Evolutionary conservation across 2,797 vertebrate genomes (phyloP).

Genomic region (Natrix natrix): DNA sequence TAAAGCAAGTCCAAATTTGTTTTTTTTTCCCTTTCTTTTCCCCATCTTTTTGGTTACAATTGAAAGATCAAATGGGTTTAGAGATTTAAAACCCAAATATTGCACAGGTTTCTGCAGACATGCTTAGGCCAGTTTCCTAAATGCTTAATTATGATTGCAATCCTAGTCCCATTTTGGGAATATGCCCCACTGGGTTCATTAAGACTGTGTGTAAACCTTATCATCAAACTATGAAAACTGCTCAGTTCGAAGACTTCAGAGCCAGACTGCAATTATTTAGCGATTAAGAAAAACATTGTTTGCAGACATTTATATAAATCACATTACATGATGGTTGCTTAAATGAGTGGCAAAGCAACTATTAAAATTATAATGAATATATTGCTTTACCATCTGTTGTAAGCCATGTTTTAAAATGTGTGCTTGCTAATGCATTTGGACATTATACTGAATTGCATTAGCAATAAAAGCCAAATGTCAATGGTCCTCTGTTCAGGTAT

Average conservation of each 20-base stretch:
- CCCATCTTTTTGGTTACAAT: background rate
- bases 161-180: background rate
- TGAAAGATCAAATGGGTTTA: background rate
- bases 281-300: background rate
- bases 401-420: background rate
- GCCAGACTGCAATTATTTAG: background rate
- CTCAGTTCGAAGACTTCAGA: background rate
- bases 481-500: background rate
- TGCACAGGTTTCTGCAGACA: background rate
- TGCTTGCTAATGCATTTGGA: background rate
- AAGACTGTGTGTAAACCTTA: background rate
- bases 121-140: background rate
- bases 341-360: background rate
- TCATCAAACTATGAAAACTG: background rate
- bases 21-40: background rate
- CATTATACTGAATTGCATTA: background rate
- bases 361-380: background rate
- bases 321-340: background rate
- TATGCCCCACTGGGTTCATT: background rate
- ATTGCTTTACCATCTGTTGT: background rate
- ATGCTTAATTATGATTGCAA: background rate
- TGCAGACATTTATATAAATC: background rate
- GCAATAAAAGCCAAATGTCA: background rate
- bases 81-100: background rate
- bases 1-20: conserved; percentile 32